These are phyloP conservation scores for Xyrauchen texanus DNA, from an alignment of 2,113 vertebrate species.

Conservation along the genomic window DNA sequence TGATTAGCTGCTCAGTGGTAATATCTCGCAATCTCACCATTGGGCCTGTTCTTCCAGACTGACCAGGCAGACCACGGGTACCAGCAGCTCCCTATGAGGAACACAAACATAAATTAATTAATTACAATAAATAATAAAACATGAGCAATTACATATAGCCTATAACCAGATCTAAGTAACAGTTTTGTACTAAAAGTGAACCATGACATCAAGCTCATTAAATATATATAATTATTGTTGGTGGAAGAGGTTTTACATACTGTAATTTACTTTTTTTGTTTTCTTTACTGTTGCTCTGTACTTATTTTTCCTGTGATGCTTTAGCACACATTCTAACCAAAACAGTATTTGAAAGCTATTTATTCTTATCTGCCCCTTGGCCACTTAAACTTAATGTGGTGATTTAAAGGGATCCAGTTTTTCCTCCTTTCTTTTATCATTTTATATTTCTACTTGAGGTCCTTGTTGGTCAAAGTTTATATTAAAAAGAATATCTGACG, in stretches of 20 bases:
- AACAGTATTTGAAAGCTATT: too few species aligned
- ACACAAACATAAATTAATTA: not conserved
- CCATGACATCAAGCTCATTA: not conserved
- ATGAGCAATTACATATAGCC: not conserved
- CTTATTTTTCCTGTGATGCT: not conserved
- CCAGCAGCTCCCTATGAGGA: conserved; percentile 84
- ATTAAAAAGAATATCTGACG: not conserved
- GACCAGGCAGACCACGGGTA: conserved; percentile 89
- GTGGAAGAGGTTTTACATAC: not conserved
- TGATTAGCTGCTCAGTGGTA: too few species aligned
- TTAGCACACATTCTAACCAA: too few species aligned
- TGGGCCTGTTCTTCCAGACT: conserved; percentile 89
- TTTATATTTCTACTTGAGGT: not conserved
- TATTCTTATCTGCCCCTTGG: too few species aligned
- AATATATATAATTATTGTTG: not conserved
- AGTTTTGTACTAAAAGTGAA: not conserved
- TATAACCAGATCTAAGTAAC: not conserved
- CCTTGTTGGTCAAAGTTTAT: too few species aligned
- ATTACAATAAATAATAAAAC: not conserved
- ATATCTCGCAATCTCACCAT: conserved; percentile 70
- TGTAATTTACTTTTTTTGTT: not conserved
- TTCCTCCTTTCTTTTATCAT: not conserved
- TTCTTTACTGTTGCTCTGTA: not conserved
- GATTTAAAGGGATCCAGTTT: too few species aligned
- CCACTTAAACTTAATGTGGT: too few species aligned